Conservation (phyloP, 92 coral and sea anemone species). For the Palythoa grandiflora region DNA sequence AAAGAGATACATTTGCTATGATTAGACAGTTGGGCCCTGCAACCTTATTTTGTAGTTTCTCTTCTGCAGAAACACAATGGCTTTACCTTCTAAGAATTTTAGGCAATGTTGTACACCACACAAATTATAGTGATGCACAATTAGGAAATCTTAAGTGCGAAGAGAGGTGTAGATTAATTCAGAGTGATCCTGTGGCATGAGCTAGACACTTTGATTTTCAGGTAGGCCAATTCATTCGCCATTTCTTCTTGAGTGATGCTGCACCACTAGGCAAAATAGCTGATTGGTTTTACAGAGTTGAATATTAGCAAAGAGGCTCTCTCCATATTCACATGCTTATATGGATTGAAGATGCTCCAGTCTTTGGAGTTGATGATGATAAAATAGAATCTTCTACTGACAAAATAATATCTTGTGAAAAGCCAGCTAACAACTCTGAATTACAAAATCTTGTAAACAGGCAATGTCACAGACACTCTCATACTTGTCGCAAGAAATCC, state of each 20-base stretch:
- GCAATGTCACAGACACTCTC: conserved; percentile 37
- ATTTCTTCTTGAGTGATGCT: conserved; percentile 33
- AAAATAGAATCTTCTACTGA: conserved; percentile 13
- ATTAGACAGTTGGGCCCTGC: conserved; percentile 29
- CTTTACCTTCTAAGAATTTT: conserved; percentile 26
- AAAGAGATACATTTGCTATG: conserved; percentile 38
- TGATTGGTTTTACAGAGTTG: conserved; percentile 13
- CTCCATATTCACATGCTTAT: conserved; percentile 21
- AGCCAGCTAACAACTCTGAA: conserved; percentile 15
- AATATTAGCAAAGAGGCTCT: neutral
- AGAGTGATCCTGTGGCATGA: conserved; percentile 1
- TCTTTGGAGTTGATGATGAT: too few species aligned
- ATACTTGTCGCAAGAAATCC: conserved; percentile 19
- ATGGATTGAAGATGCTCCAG: conserved; percentile 12
- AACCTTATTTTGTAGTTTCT: neutral
- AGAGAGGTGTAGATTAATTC: conserved; percentile 11
- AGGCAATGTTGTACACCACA: conserved; percentile 32
- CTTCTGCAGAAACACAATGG: conserved; percentile 37
- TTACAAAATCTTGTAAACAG: conserved; percentile 32
- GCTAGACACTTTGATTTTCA: neutral
- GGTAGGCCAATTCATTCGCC: neutral
- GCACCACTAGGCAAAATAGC: conserved; percentile 48
- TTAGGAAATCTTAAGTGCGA: conserved; percentile 26
- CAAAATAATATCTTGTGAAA: conserved; percentile 40
- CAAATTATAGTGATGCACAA: conserved; percentile 41